Evolutionary conservation across 2,113 vertebrate genomes (phyloP), one percentile per base, ranked within the genome.

Genomic region (Indicator indicator): DNA sequence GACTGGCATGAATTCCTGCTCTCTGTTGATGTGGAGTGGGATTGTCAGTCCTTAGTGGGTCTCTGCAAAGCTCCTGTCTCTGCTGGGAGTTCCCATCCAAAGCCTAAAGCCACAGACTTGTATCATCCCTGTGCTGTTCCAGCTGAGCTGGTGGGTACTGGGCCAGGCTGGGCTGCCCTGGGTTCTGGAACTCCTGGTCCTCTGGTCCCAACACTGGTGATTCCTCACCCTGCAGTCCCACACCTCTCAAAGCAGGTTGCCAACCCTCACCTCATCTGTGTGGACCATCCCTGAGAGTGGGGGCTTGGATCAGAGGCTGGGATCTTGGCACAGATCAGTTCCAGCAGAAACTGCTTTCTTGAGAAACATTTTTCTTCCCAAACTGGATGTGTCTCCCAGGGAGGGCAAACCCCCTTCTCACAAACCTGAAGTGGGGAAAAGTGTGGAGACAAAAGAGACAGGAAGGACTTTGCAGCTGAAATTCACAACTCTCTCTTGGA

Each of bases 181-280:
- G 15, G 12, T 19, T 23, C 73, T 38, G 42, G 36, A 32, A 10
- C 15, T 46, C 23, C 50, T 4, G 1, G 11, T 27, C 11, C 52
- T 9, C 48, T 5, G 13, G 59, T 32, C 40, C 32, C 60, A 33
- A 60, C 1, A 6, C 48, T 5, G 62, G 16, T 0, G 1, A 9
- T 8, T 27, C 44, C 36, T 20, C 36, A 2, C 20, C 32, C 40
- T 3, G 1, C 9, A 11, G 36, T 3, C 33, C 48, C 65, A 12
- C 42, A 10, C 9, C n/a, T 27, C 18, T 21, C 1, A 1, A 6
- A 20, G 46, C 40, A 5, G 40, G 3, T 0, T 0, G 8, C 24
- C 8, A 4, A 7, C 11, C 23, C 32, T 65, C 1, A 0, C 44
- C 59, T 44, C 44, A 30, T 52, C 46, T 3, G 0, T 1, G 27